Evolutionary conservation across 2,797 vertebrate genomes (phyloP), one percentile per base, ranked within the genome.

Genomic region (Orestias chungarensis): DNA sequence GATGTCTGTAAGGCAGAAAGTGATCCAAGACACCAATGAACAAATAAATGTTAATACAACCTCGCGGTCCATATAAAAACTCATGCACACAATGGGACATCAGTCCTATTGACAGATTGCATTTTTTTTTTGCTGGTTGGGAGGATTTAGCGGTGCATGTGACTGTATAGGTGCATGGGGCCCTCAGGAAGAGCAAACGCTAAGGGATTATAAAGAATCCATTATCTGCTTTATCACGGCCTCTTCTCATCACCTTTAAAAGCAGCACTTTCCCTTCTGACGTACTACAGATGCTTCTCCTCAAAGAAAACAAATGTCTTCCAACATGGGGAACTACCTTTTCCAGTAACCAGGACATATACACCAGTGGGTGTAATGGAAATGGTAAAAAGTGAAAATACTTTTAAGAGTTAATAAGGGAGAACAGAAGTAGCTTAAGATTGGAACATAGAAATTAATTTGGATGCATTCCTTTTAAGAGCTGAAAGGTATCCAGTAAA

Each of bases 171-270:
- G 67, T 65, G 20, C 62, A 43, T 54, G 5, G 61, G 23, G 10
- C 46, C 44, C 67, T 68, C 47, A 18, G 38, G 40, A 66, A 43
- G 50, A 15, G 5, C 62, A 73, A 64, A 79, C 72, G 43, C 55
- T 17, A 33, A 64, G 64, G 71, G 73, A 73, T 70, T 64, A 72
- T 65, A 73, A 69, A 44, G 72, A 68, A 83, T 84, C 77, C 68
- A 82, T 86, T 81, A 81, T 72, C 69, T 64, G 66, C 76, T 74
- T 81, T 79, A 80, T 84, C 76, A 40, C 29, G 0, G 47, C 50
- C 49, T 78, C 66, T 20, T 71, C 70, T 69, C 65, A 59, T 68
- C 76, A 64, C 68, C 55, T 71, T 74, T 76, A 82, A 73, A 79
- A 79, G 74, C 79, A 80, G 70, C 82, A 25, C 74, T 74, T 44